Conservation (phyloP, 1,140 invertebrate species). For the roundworm (Caenorhabditis elegans) region DNA sequence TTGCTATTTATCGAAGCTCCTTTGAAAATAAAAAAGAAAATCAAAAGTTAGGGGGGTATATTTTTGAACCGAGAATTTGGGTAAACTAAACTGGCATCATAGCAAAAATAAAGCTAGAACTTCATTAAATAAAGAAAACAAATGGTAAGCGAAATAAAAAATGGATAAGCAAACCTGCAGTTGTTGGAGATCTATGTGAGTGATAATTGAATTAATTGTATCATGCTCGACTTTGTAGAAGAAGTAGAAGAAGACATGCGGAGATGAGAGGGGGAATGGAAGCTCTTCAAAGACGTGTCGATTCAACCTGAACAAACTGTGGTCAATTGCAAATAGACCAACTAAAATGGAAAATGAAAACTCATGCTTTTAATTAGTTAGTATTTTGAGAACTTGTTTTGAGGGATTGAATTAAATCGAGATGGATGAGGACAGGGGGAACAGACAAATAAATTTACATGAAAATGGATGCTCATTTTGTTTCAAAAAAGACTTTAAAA, state of each 20-base stretch:
- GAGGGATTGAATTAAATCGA: background rate
- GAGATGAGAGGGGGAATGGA: too few relatives aligned
- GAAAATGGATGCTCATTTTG: too few relatives aligned
- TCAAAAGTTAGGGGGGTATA: slow-evolving; percentile 1
- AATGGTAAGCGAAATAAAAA: background rate
- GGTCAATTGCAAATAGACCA: slow-evolving; percentile 15
- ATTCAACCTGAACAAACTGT: slow-evolving; percentile 29
- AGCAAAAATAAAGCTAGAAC: background rate
- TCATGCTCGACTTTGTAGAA: slow-evolving; percentile 24
- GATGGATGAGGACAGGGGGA: too few relatives aligned
- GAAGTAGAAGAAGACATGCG: background rate
- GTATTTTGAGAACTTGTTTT: background rate
- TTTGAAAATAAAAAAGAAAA: background rate
- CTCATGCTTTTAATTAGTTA: background rate
- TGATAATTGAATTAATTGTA: background rate
- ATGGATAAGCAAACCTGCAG: slow-evolving; percentile 11
- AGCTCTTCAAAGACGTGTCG: background rate
- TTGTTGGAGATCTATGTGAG: slow-evolving; percentile 24
- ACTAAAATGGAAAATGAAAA: background rate
- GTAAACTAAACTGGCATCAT: background rate
- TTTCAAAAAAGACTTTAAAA: too few relatives aligned
- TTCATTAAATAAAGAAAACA: slow-evolving; percentile 4
- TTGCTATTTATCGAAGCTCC: background rate
- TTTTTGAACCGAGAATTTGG: background rate
- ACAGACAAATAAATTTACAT: too few relatives aligned